phyloP scores from a whole-genome alignment of 2,113 vertebrate species.

The Nothocercus julius region DNA sequence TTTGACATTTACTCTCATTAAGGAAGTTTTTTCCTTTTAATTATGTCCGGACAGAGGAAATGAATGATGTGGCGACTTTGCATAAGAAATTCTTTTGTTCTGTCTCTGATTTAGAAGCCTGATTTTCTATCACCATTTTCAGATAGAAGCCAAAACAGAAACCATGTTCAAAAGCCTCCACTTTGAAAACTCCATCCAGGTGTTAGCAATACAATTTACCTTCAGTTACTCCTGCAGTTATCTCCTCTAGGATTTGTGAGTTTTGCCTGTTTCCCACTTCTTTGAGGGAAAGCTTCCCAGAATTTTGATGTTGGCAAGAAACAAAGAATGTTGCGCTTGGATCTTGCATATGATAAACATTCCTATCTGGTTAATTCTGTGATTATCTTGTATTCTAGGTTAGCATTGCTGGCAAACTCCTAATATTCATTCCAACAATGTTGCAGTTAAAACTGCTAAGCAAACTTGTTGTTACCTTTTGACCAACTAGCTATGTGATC shows the following conservation, averaged over 20 bases:
- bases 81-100: neutral
- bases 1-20: neutral
- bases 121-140: neutral
- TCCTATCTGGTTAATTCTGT: conserved; percentile 5
- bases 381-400: neutral
- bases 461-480: neutral
- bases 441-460: neutral
- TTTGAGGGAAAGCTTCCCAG: conserved; percentile 13
- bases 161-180: neutral
- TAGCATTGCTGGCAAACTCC: neutral
- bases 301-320: neutral
- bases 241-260: neutral
- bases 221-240: neutral
- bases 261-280: neutral
- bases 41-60: neutral
- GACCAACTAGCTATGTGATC: neutral
- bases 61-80: neutral
- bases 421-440: neutral
- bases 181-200: neutral
- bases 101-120: neutral
- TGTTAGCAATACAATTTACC: neutral
- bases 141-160: neutral
- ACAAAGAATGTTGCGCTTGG: neutral
- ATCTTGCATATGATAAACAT: neutral
- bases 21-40: neutral